Evolutionary conservation across 2,888 invertebrate species (phyloP), one percentile per base, ranked within the genome.

Genomic region (Neuroscelio doddi): DNA sequence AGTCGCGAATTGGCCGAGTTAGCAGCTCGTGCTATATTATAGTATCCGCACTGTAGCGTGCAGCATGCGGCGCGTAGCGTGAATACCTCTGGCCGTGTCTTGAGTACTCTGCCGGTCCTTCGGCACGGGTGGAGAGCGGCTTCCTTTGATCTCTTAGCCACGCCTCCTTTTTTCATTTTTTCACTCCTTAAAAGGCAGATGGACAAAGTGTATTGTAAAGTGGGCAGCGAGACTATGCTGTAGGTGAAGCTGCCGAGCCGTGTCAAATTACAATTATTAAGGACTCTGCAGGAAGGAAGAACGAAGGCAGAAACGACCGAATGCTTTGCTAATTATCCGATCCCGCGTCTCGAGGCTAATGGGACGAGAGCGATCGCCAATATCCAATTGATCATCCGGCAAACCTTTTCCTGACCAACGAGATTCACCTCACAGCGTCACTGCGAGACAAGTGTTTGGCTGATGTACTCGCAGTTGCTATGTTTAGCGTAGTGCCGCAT

Each of bases 161-260:
- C 83, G 83, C 83, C 83, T 80, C 76, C 81, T 82, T 83, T 84
- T 83, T 83, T 81, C 79, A 79, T 84, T 82, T 82, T 83, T 83
- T 82, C 82, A 78, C 81, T 82, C 82, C 82, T 83, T 83, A 84
- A 84, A 84, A 83, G 83, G 83, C 82, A 84, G 84, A 84, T 83
- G 84, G 84, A 84, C 83, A 83, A 83, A 84, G 83, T 84, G 83
- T 83, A 83, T 83, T 83, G 84, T 83, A 84, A 83, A 84, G 83
- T 84, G 83, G 82, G 83, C 84, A 84, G 83, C 82, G 77, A 70
- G 71, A 75, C 72, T 71, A 71, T 71, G 69, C 74, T 71, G 72
- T 70, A 75, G 73, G 74, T 72, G 73, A 71, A 74, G 70, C 67
- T 69, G 71, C 70, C 72, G 71, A 69, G 74, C 81, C 83, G 81